phyloP scores from a whole-genome alignment of 2,888 invertebrate genomes.

The Acronicta alni region DNA sequence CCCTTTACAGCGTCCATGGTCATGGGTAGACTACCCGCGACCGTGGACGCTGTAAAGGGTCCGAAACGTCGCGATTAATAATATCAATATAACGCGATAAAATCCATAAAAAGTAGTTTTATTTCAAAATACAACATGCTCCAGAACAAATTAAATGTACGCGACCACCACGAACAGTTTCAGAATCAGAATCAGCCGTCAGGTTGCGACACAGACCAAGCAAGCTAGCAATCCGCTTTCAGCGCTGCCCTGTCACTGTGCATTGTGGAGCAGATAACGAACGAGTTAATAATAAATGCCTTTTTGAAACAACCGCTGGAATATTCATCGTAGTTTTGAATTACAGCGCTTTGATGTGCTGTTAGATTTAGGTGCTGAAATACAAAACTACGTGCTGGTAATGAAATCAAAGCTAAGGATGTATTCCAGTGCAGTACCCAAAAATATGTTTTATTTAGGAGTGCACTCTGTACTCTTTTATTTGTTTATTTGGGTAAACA shows the following conservation, averaged over 20 bases:
- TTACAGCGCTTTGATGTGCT: conserved; percentile 41
- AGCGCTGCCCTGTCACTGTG: conserved; percentile 34
- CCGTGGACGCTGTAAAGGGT: no score
- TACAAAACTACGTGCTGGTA: conserved; percentile 7
- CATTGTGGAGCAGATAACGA: conserved; percentile 49
- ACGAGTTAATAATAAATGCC: conserved; percentile 50
- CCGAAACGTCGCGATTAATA: no score
- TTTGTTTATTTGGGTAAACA: no score
- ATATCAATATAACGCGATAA: no score
- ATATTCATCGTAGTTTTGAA: conserved; percentile 45
- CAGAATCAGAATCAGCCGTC: conserved; percentile 28
- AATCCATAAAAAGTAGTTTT: no score
- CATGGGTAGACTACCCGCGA: no score
- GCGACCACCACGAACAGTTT: background rate
- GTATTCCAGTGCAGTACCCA: background rate
- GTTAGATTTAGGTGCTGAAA: conserved; percentile 16
- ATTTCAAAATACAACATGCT: background rate
- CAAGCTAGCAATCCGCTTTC: conserved; percentile 39
- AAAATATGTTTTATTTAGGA: no score
- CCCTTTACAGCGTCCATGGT: no score
- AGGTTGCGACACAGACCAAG: conserved; percentile 25
- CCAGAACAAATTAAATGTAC: background rate
- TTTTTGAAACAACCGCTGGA: conserved; percentile 45
- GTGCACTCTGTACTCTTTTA: no score
- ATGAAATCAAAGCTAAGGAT: conserved; percentile 14